Conservation (phyloP, 2,113 vertebrate species). For the Naja naja region DNA sequence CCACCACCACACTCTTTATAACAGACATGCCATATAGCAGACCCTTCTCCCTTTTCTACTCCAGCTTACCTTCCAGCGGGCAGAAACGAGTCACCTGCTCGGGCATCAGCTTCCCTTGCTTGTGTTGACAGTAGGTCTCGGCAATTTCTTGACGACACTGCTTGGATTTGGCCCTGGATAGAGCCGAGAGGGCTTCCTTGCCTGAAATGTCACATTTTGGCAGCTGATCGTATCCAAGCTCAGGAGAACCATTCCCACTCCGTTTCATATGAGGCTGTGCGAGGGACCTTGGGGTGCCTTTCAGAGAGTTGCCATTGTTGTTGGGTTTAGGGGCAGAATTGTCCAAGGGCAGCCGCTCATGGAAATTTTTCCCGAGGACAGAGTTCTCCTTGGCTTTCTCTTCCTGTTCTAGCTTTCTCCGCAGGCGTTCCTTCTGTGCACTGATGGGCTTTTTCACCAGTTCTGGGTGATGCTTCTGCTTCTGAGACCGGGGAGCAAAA, state of each 20-base stretch:
- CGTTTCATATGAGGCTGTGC: slow-evolving; percentile 60
- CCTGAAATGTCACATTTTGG: slow-evolving; percentile 91
- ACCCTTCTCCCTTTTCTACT: neutral
- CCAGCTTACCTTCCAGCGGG: slow-evolving; percentile 87
- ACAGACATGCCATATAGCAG: neutral
- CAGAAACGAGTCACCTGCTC: slow-evolving; percentile 91
- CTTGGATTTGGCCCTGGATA: slow-evolving; percentile 86
- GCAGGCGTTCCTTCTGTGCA: slow-evolving; percentile 81
- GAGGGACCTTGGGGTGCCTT: slow-evolving; percentile 59
- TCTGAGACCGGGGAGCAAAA: slow-evolving; percentile 88
- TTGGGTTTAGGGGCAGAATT: slow-evolving; percentile 59
- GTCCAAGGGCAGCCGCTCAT: slow-evolving; percentile 71
- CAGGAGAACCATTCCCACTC: slow-evolving; percentile 63
- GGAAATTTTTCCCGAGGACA: slow-evolving; percentile 74
- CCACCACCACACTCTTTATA: neutral
- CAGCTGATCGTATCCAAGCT: slow-evolving; percentile 79
- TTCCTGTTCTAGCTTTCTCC: slow-evolving; percentile 78
- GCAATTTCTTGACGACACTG: slow-evolving; percentile 92
- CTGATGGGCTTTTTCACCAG: slow-evolving; percentile 66
- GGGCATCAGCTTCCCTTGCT: slow-evolving; percentile 88
- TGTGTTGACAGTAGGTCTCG: slow-evolving; percentile 90
- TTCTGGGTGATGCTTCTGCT: slow-evolving; percentile 79
- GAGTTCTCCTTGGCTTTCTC: slow-evolving; percentile 72
- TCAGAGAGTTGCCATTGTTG: slow-evolving; percentile 59
- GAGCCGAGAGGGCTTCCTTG: slow-evolving; percentile 93